These are phyloP conservation scores for Aphodius sticticus DNA, from an alignment of 2,888 invertebrate species.

Conservation along the genomic window DNA sequence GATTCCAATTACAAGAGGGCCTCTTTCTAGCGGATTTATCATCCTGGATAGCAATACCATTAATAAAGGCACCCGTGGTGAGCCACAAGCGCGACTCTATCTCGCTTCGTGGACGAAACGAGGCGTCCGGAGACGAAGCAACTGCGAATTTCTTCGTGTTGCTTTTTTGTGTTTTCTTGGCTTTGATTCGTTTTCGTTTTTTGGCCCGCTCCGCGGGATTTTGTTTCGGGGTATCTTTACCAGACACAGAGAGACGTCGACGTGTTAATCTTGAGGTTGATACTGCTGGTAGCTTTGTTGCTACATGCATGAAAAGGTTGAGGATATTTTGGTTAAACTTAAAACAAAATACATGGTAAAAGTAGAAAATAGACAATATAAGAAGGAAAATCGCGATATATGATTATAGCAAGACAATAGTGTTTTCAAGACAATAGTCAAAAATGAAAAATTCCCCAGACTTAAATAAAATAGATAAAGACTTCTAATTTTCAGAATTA, in stretches of 20 bases:
- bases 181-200: constrained; percentile 24
- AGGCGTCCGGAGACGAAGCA: constrained; percentile 7
- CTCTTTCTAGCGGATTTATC: constrained; percentile 43
- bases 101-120: constrained; percentile 12
- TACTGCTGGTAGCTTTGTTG: no score
- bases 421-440: no score
- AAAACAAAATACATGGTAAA: no score
- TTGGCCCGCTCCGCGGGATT: constrained; percentile 37
- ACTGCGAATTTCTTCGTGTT: not conserved
- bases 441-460: no score
- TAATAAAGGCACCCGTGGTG: constrained; percentile 40
- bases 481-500: no score
- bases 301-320: no score
- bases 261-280: constrained; percentile 45
- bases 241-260: constrained; percentile 43
- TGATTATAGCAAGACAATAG: no score
- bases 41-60: constrained; percentile 43
- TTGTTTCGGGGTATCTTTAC: constrained; percentile 45
- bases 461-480: no score
- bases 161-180: not conserved
- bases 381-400: no score
- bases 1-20: constrained; percentile 44
- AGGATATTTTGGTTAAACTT: no score
- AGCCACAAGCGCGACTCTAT: constrained; percentile 22
- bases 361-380: no score